Conservation (phyloP, 1,140 invertebrate species). For the Drosophila pseudoobscura region DNA sequence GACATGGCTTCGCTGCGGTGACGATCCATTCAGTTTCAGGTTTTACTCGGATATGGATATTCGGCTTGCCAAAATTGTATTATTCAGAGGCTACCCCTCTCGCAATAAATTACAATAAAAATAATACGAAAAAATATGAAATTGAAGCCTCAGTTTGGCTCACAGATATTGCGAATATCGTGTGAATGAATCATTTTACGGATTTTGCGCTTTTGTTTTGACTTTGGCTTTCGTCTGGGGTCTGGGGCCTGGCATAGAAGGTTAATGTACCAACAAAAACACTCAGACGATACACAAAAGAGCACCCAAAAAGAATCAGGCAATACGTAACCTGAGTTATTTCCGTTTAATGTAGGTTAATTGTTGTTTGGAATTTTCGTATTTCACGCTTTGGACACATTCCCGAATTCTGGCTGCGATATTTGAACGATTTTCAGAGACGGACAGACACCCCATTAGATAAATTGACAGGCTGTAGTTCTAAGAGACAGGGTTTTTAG, state of each 20-base stretch:
- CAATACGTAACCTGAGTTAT: slow-evolving; percentile 54
- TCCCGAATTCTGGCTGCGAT: slow-evolving; percentile 18
- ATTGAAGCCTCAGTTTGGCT: slow-evolving; percentile 44
- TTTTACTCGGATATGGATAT: slow-evolving; percentile 20
- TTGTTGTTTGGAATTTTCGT: slow-evolving; percentile 48
- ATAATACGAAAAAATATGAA: slow-evolving; percentile 46
- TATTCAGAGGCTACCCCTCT: slow-evolving; percentile 44
- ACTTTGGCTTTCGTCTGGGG: slow-evolving; percentile 53
- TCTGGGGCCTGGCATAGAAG: slow-evolving; percentile 14
- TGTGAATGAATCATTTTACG: slow-evolving; percentile 67
- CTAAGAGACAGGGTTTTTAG: slow-evolving; percentile 24
- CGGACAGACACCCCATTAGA: slow-evolving; percentile 49
- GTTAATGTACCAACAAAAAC: slow-evolving; percentile 59
- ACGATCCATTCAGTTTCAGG: slow-evolving; percentile 37
- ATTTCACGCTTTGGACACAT: slow-evolving; percentile 4
- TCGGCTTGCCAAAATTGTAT: slow-evolving; percentile 41
- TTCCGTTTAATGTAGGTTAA: slow-evolving; percentile 62
- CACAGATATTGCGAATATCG: slow-evolving; percentile 53
- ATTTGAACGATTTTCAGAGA: slow-evolving; percentile 2
- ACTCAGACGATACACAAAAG: slow-evolving; percentile 7
- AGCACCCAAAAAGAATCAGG: slow-evolving; percentile 13
- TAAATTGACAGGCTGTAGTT: slow-evolving; percentile 56
- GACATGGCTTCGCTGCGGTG: slow-evolving; percentile 5
- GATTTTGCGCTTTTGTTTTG: slow-evolving; percentile 72
- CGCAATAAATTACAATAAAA: slow-evolving; percentile 65